Conservation (phyloP, 1,140 invertebrate genomes). For the Drosophila virilis region DNA sequence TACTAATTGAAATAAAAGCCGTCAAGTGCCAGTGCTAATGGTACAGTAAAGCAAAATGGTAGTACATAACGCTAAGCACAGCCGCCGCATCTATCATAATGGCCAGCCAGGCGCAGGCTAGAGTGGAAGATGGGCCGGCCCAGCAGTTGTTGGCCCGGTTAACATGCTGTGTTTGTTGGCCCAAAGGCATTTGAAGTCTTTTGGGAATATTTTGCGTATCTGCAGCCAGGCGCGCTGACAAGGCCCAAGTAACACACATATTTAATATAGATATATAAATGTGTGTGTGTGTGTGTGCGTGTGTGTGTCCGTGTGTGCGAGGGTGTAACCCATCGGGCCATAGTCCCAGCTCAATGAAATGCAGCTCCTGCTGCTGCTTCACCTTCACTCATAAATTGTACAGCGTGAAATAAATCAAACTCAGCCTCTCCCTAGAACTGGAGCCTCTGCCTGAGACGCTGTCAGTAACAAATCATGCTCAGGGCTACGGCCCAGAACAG, state of each 20-base stretch:
- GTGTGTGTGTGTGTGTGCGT: not conserved
- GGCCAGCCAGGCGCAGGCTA: constrained; percentile 9
- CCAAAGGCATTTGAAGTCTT: constrained; percentile 61
- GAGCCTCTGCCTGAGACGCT: constrained; percentile 71
- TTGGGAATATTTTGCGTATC: constrained; percentile 77
- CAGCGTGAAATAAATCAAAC: constrained; percentile 81
- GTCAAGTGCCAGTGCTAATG: constrained; percentile 60
- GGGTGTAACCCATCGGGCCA: constrained; percentile 65
- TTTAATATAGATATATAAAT: constrained; percentile 24
- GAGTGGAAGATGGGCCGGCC: constrained; percentile 30
- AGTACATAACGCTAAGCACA: constrained; percentile 29
- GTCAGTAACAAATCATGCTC: constrained; percentile 82
- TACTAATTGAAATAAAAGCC: constrained; percentile 78
- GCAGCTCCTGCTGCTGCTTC: constrained; percentile 57
- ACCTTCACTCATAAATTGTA: constrained; percentile 83
- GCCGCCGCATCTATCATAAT: constrained; percentile 43
- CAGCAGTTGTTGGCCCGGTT: constrained; percentile 19
- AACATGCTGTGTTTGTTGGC: constrained; percentile 11
- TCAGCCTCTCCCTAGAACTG: constrained; percentile 47
- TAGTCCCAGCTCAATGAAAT: constrained; percentile 49
- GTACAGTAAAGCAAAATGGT: constrained; percentile 12
- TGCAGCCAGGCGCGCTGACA: constrained; percentile 63
- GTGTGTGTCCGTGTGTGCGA: constrained; percentile 5
- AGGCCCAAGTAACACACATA: constrained; percentile 25
- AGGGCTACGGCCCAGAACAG: constrained; percentile 61